A percentile compares a stretch with the other conserved stretches of the same genome.
Evolutionary conservation across 2,113 vertebrate species (phyloP).

Genomic region (Epinephelus cyanopodus): DNA sequence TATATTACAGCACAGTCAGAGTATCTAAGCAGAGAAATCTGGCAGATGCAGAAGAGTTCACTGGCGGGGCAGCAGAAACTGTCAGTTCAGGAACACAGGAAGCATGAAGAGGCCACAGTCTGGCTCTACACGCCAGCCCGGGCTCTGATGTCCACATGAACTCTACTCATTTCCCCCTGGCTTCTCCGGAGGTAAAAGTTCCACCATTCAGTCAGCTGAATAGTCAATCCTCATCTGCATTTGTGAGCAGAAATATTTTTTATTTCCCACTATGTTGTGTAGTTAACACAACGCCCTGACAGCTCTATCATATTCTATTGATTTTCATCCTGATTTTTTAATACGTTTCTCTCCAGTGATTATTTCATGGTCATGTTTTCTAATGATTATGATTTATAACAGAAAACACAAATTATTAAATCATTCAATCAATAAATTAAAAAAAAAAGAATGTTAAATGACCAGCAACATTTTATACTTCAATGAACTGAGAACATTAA

Average conservation of each 20-base stretch:
- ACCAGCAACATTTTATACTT: too few species aligned
- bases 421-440: not conserved
- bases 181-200: constrained; percentile 3
- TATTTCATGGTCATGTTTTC: not conserved
- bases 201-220: constrained; percentile 10
- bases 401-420: not conserved
- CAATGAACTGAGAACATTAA: not conserved
- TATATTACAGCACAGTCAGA: constrained; percentile 10
- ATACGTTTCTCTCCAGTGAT: not conserved
- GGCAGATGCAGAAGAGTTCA: constrained; percentile 49
- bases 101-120: constrained; percentile 25
- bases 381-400: not conserved
- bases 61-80: constrained; percentile 22
- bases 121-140: not conserved
- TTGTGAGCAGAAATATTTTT: not conserved
- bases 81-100: constrained; percentile 29
- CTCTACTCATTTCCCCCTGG: not conserved
- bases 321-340: not conserved
- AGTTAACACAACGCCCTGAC: not conserved
- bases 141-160: constrained; percentile 20
- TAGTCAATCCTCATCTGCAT: constrained; percentile 11
- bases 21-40: constrained; percentile 17
- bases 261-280: not conserved
- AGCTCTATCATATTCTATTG: not conserved
- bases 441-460: not conserved